Conservation (phyloP, 2,113 vertebrate species). For the Dromas ardeola region DNA sequence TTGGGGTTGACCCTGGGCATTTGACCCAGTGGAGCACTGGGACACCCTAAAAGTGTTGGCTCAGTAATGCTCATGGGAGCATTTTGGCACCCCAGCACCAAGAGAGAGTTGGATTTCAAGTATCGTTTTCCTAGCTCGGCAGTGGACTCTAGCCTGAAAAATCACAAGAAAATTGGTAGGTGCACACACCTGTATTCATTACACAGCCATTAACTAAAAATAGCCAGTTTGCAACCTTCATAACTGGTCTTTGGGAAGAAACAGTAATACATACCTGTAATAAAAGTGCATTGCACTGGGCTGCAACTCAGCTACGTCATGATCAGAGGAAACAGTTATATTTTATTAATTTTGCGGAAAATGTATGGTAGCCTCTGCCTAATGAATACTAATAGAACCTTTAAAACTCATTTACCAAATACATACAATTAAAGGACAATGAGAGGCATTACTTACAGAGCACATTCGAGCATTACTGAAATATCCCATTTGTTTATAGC, state of each 20-base stretch:
- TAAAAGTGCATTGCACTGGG: not conserved
- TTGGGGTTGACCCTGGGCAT: not conserved
- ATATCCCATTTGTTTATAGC: slow-evolving; percentile 14
- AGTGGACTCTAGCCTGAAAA: not conserved
- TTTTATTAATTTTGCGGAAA: slow-evolving; percentile 3
- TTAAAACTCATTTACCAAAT: slow-evolving; percentile 57
- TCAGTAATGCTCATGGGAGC: not conserved
- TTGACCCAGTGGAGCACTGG: not conserved
- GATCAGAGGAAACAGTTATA: not conserved
- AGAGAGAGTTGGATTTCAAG: not conserved
- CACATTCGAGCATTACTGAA: slow-evolving; percentile 16
- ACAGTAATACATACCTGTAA: not conserved
- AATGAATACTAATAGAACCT: slow-evolving; percentile 61
- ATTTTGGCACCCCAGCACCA: not conserved
- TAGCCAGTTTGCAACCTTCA: not conserved
- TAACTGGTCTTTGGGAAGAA: not conserved
- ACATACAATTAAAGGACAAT: slow-evolving; percentile 57
- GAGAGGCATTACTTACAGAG: slow-evolving; percentile 60
- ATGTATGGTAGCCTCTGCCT: not conserved
- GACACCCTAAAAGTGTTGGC: not conserved
- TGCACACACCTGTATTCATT: not conserved
- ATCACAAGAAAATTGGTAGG: not conserved
- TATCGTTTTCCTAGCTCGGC: not conserved
- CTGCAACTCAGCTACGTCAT: not conserved
- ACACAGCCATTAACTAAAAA: not conserved